A percentile compares a stretch with the other conserved stretches of the same genome.
Evolutionary conservation across 2,113 vertebrate genomes (phyloP).

Genomic region (Patagioenas fasciata): DNA sequence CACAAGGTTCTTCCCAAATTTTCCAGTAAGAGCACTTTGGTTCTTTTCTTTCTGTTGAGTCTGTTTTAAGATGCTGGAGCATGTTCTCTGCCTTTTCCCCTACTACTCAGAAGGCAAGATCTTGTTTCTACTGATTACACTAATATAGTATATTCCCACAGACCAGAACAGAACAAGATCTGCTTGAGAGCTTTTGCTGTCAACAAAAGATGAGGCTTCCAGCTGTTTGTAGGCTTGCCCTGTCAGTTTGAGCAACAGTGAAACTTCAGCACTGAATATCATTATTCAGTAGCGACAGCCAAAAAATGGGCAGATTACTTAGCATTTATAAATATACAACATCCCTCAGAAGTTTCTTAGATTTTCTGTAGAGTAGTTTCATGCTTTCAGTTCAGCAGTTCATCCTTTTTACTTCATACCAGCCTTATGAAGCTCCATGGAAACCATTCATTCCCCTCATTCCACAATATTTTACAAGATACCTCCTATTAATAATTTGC

Average conservation of each 20-base stretch:
- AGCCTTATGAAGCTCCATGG: accelerated
- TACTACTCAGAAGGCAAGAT: background rate
- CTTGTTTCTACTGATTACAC: background rate
- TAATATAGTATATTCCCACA: background rate
- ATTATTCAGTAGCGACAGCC: background rate
- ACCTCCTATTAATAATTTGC: background rate
- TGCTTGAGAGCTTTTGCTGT: background rate
- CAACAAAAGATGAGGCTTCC: background rate
- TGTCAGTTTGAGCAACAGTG: background rate
- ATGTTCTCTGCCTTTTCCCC: background rate
- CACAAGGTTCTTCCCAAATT: background rate
- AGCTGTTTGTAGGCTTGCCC: background rate
- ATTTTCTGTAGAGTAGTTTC: background rate
- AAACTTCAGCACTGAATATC: background rate
- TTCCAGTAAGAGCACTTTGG: background rate
- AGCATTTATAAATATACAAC: background rate
- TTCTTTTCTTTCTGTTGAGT: background rate
- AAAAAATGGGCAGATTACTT: background rate
- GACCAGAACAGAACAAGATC: background rate
- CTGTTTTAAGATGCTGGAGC: background rate
- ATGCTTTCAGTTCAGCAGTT: background rate
- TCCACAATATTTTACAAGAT: background rate
- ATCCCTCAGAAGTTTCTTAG: background rate
- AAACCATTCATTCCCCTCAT: background rate
- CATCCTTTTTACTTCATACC: background rate